Evolutionary conservation across 2,797 vertebrate species (phyloP).

Genomic region (Halcyon smyrnensis): DNA sequence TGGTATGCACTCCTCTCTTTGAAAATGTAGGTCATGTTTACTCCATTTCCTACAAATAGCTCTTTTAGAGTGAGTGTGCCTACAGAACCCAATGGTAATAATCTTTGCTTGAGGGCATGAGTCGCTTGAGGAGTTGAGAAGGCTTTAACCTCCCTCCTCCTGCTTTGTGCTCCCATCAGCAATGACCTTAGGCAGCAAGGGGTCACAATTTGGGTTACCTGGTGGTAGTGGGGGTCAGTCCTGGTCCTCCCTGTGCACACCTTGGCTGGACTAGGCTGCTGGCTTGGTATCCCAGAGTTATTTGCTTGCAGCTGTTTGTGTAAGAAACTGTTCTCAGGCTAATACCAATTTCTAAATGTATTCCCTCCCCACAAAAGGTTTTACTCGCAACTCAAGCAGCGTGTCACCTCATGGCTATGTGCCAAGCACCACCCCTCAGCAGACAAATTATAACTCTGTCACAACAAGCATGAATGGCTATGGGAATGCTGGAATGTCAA

Average conservation of each 20-base stretch:
- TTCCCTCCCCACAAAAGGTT: constrained; percentile 81
- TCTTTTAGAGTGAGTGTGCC: background rate
- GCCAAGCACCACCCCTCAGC: constrained; percentile 96
- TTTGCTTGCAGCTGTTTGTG: background rate
- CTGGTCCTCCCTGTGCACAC: rapidly evolving
- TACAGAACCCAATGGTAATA: background rate
- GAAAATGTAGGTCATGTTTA: constrained; percentile 33
- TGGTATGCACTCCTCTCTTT: background rate
- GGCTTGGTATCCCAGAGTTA: background rate
- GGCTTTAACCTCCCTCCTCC: background rate
- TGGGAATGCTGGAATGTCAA: constrained; percentile 95
- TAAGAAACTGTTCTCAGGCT: background rate
- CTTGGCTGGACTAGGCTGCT: background rate
- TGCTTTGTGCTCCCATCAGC: background rate
- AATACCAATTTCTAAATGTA: constrained; percentile 19
- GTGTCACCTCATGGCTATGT: constrained; percentile 96
- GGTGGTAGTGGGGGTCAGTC: background rate
- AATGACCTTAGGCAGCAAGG: background rate
- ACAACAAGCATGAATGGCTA: constrained; percentile 98
- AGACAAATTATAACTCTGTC: constrained; percentile 95
- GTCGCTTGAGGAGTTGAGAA: background rate
- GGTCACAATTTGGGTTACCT: background rate
- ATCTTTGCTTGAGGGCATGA: background rate
- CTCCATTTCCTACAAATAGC: background rate
- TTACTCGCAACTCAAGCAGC: constrained; percentile 95